Evolutionary conservation across 2,113 vertebrate genomes (phyloP).

Genomic region (Tichodroma muraria): DNA sequence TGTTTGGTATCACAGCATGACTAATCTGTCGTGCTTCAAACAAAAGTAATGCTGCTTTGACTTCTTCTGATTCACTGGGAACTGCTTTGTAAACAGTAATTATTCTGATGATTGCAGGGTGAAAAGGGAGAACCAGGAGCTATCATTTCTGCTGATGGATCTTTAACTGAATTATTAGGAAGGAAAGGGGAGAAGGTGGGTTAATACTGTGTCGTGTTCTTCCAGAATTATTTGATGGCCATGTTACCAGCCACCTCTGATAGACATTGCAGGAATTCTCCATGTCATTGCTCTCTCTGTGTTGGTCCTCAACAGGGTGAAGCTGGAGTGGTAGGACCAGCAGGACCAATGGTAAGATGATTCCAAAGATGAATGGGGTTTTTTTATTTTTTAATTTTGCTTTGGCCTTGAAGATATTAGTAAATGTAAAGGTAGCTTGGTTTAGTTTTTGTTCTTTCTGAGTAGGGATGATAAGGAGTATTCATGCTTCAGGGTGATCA

Average conservation of each 20-base stretch:
- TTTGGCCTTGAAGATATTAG: neutral
- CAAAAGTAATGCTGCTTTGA: neutral
- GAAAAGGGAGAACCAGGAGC: constrained; percentile 86
- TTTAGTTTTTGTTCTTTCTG: neutral
- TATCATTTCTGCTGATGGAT: constrained; percentile 68
- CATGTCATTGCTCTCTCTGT: neutral
- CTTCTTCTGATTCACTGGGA: neutral
- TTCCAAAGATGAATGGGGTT: neutral
- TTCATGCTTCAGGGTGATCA: neutral
- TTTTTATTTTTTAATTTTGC: neutral
- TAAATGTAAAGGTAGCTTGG: neutral
- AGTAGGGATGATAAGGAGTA: neutral
- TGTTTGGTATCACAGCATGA: neutral
- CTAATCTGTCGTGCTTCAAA: neutral
- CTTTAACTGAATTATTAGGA: constrained; percentile 64
- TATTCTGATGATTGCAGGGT: constrained; percentile 74
- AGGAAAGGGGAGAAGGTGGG: constrained; percentile 76
- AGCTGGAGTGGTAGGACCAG: constrained; percentile 70
- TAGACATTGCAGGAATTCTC: neutral
- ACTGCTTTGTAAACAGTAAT: neutral
- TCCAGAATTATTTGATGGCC: neutral
- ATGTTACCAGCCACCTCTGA: neutral
- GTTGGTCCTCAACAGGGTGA: constrained; percentile 78
- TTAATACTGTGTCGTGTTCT: neutral
- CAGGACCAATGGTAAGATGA: constrained; percentile 77